Evolutionary conservation across 2,113 vertebrate species (phyloP), one percentile per base, ranked within the genome.

Genomic region (Spilogale gracilis): DNA sequence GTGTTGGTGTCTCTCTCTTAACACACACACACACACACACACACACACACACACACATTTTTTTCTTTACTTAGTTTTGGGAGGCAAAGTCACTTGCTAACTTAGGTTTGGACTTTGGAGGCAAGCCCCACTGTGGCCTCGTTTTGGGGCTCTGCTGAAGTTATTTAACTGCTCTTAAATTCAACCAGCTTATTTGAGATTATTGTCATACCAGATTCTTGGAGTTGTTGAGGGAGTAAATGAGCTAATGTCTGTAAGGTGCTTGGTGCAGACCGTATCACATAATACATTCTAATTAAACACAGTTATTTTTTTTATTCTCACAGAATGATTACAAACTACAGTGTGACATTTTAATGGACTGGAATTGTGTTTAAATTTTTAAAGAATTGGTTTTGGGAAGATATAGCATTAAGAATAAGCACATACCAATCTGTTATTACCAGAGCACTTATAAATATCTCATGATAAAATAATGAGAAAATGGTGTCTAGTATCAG

Each of bases 211-310:
- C 14, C 11, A 93, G 23, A 14, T 52, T 80, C 50, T 90, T 48
- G 89, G 81, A 78, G 25, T 45, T 65, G 50, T 25, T 67, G 82
- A 97, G 27, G 21, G 32, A 69, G 43, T 56, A 83, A 86, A 85
- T 73, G 56, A 95, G 56, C 50, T 30, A 61, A 86, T 43, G n/a
- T 83, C 73, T 82, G 0, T 58, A 83, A 86, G 73, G 45, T 25
- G 74, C n/a, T 87, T 32, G 63, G 25, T 13, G 9, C 25, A 69
- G n/a, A 93, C 54, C 50, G 73, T 63, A 61, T 38, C 20, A 92
- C 2, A 25, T 48, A 67, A 65, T 91, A 94, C 93, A 65, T 97
- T 89, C 58, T 94, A 85, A 89, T 79, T 94, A 96, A 97, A 88
- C 71, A 25, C 13, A 94, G 48, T 63, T 69, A 76, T 89, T 92